Evolutionary conservation across 2,888 invertebrate species (phyloP), one percentile per base, ranked within the genome.

Genomic region (Agrypnus murinus): DNA sequence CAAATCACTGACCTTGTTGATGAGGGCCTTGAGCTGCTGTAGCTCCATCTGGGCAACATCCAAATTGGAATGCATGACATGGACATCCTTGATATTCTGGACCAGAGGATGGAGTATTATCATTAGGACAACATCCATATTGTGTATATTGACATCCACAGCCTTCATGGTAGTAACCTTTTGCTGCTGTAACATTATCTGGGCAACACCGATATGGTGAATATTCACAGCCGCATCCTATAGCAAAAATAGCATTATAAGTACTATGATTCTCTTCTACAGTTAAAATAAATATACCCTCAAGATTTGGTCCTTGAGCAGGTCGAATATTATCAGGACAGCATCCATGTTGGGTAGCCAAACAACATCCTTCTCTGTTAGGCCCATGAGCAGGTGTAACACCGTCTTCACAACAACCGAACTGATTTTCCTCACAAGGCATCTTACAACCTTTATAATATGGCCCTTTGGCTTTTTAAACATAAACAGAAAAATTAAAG

Each of bases 401-500:
- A 1, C 90, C 91, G 82, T 98, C 97, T 1, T 91, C 90, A 80
- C 98, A 98, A 82, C 98, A 98, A 3, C 98, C 97, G 82, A 91
- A 93, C 0, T 89, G 87, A 31, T 92, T 90, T 0, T 88, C 87
- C 25, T 89, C 88, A 83, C 95, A 95, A 0, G 89, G 86, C 74
- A 90, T 87, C 50, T 88, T 88, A 81, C 98, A 98, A 2, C 96
- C 97, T 81, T 92, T 89, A 75, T 88, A 87, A 65, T 91, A 87
- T 5, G 90, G 88, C 9, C 96, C 95, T 75, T 86, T 84, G 73
- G 95, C 94, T 88, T 81, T 45, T 74, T 69, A 45, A 69, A 50
- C 48, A 36, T 38, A 66, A 59, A 55, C 19, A 53, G 6, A 43
- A 38, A 57, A 14, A 63, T 46, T 57, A 19, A 71, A 43, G 14